These are phyloP conservation scores for Hystrix brachyura DNA, from an alignment of 2,113 vertebrate species.

Conservation along the genomic window DNA sequence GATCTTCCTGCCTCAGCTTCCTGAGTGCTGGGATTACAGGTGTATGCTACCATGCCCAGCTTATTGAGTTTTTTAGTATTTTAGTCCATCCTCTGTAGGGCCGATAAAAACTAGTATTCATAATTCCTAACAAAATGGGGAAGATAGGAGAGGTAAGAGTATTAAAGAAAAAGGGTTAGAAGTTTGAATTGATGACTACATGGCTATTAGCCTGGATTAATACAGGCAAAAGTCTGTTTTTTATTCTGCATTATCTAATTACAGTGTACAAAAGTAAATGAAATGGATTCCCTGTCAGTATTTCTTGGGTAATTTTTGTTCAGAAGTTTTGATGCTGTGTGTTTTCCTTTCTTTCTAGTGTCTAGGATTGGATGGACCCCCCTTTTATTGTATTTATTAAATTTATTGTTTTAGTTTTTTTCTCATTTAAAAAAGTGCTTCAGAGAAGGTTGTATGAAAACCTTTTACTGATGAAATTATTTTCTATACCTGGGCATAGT, in stretches of 20 bases:
- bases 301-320: background rate
- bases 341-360: background rate
- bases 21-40: no score
- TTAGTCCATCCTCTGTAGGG: background rate
- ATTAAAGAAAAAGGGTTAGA: background rate
- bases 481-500: background rate
- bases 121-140: slow-evolving; percentile 33
- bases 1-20: no score
- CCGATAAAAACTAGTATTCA: background rate
- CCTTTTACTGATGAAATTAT: background rate
- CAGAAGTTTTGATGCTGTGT: background rate
- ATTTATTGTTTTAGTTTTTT: slow-evolving; percentile 40
- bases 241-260: background rate
- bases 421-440: slow-evolving; percentile 21
- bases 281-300: background rate
- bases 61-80: background rate
- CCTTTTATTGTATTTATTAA: background rate
- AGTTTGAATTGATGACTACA: slow-evolving; percentile 15
- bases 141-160: background rate
- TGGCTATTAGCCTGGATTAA: background rate
- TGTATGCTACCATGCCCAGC: no score
- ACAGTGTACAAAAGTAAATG: background rate
- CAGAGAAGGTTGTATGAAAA: slow-evolving; percentile 23
- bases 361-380: background rate
- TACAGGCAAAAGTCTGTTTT: background rate